A percentile compares a stretch with the other conserved stretches of the same genome.
Evolutionary conservation across 1,140 invertebrate genomes (phyloP).

Genomic region (Drosophila lacertosa): DNA sequence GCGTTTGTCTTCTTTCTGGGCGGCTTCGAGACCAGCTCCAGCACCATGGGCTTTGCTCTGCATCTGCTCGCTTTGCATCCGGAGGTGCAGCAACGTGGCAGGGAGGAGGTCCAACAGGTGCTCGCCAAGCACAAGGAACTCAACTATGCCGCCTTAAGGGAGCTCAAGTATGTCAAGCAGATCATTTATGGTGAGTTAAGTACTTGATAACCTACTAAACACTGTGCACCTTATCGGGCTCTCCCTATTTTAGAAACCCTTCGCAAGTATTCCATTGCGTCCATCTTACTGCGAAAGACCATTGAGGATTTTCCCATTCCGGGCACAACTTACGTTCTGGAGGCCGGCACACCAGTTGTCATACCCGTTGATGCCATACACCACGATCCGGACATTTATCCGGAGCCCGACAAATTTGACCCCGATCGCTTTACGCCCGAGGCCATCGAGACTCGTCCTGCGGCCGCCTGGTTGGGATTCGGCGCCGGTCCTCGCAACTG

Average conservation of each 20-base stretch:
- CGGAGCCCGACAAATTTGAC: slow-evolving; percentile 86
- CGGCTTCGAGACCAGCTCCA: slow-evolving; percentile 86
- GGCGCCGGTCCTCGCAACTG: slow-evolving; percentile 88
- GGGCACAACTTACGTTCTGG: slow-evolving; percentile 71
- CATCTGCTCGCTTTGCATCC: slow-evolving; percentile 85
- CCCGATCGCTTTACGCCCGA: slow-evolving; percentile 87
- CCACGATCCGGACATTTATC: slow-evolving; percentile 85
- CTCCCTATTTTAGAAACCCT: slow-evolving; percentile 82
- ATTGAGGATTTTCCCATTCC: slow-evolving; percentile 73
- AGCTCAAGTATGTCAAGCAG: slow-evolving; percentile 86
- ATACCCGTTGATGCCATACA: slow-evolving; percentile 86
- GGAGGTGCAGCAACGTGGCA: slow-evolving; percentile 84
- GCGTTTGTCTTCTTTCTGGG: slow-evolving; percentile 87
- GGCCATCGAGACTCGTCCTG: slow-evolving; percentile 84
- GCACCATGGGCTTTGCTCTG: slow-evolving; percentile 84
- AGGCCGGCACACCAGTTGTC: slow-evolving; percentile 84
- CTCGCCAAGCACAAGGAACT: slow-evolving; percentile 84
- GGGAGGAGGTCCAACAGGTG: slow-evolving; percentile 84
- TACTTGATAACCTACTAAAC: neutral
- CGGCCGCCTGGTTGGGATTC: slow-evolving; percentile 88
- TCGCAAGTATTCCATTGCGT: slow-evolving; percentile 83
- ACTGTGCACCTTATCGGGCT: too few relatives aligned
- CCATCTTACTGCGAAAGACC: slow-evolving; percentile 57
- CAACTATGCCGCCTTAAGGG: slow-evolving; percentile 85
- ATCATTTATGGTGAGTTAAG: slow-evolving; percentile 83